phyloP scores from a whole-genome alignment of 2,888 invertebrate genomes.

The Pyralis farinalis region DNA sequence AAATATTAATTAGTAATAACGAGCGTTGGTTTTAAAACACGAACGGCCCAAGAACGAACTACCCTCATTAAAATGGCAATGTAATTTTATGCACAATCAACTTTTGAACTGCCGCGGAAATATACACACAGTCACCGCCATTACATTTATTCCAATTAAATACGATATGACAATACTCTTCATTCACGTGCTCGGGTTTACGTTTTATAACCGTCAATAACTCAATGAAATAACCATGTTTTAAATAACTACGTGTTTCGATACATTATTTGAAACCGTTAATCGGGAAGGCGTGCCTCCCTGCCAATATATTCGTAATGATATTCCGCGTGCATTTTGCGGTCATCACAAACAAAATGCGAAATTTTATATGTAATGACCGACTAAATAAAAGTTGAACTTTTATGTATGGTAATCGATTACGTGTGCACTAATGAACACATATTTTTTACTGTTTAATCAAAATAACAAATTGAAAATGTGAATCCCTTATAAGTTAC shows the following conservation, averaged over 20 bases:
- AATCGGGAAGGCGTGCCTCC: conserved; percentile 50
- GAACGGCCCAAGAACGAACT: too few species aligned
- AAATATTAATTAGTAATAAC: background rate
- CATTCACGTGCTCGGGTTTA: conserved; percentile 5
- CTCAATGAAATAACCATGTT: conserved; percentile 10
- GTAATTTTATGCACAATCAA: conserved; percentile 15
- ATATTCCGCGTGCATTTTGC: conserved; percentile 37
- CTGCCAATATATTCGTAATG: conserved; percentile 59
- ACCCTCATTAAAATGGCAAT: conserved; percentile 23
- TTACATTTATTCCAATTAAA: conserved; percentile 10
- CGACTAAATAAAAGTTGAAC: too few species aligned
- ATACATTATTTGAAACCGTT: conserved; percentile 48
- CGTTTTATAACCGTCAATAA: conserved; percentile 4
- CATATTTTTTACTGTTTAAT: too few species aligned
- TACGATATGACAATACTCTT: conserved; percentile 9
- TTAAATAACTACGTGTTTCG: conserved; percentile 33
- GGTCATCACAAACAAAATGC: conserved; percentile 45
- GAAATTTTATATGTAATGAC: conserved; percentile 7
- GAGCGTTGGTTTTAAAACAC: background rate
- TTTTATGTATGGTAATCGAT: too few species aligned
- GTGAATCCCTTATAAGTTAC: too few species aligned
- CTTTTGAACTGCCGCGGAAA: conserved; percentile 7
- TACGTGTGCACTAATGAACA: too few species aligned
- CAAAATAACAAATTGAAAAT: too few species aligned
- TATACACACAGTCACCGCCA: conserved; percentile 6